These are phyloP conservation scores for Cryptoblepharus egeriae DNA, from an alignment of 2,797 vertebrate genomes.

Conservation along the genomic window DNA sequence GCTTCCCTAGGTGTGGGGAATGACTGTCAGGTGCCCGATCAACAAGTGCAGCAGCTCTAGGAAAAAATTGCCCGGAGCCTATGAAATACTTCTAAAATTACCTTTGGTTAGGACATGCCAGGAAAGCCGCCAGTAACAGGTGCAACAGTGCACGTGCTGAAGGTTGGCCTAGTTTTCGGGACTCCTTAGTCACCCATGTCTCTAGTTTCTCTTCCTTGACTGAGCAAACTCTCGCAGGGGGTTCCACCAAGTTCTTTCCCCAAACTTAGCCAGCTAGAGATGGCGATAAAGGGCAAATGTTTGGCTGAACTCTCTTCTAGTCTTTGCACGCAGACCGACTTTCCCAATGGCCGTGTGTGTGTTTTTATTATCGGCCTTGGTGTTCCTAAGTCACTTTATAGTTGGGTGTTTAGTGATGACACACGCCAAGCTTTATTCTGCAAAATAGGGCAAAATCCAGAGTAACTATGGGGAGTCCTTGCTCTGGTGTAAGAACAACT, in stretches of 20 bases:
- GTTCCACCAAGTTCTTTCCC: background rate
- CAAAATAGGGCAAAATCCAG: too few relatives aligned
- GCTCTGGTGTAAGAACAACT: too few relatives aligned
- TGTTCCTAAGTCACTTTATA: background rate
- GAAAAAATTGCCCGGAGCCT: background rate
- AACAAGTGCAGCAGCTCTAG: background rate
- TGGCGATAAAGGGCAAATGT: background rate
- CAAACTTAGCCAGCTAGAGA: background rate
- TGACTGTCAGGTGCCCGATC: background rate
- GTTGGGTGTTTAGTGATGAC: background rate
- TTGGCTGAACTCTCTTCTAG: background rate
- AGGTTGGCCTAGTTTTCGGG: conserved; percentile 17
- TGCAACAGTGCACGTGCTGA: background rate
- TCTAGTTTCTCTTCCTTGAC: conserved; percentile 5
- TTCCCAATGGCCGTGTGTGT: background rate
- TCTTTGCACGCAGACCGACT: background rate
- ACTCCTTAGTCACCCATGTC: conserved; percentile 1
- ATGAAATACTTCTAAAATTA: background rate
- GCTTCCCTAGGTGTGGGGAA: background rate
- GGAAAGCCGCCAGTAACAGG: conserved; percentile 18
- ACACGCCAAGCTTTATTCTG: too few relatives aligned
- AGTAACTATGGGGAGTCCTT: too few relatives aligned
- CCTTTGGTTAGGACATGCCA: background rate
- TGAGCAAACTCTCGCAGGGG: background rate
- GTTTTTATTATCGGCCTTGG: background rate